Evolutionary conservation across 2,888 invertebrate genomes (phyloP).

Genomic region (Stenchaetothrips biformis): DNA sequence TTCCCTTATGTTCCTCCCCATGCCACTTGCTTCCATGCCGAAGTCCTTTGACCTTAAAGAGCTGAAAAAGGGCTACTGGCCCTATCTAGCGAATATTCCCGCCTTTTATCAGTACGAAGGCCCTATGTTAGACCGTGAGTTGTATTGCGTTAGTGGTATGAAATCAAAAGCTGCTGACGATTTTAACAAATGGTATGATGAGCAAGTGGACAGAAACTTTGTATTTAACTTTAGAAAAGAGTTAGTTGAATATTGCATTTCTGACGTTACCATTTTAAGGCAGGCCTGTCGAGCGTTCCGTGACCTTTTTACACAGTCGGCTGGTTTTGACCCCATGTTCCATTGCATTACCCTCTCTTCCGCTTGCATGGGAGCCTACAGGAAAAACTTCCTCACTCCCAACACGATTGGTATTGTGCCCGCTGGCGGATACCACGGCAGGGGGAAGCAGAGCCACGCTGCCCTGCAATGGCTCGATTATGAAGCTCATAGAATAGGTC

Average conservation of each 20-base stretch:
- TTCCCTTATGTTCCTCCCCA: conserved; percentile 41
- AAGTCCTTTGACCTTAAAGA: conserved; percentile 39
- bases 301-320: conserved; percentile 39
- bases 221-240: conserved; percentile 40
- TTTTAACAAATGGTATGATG: conserved; percentile 38
- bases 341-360: too few species aligned
- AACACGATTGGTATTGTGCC: conserved; percentile 41
- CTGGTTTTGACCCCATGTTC: too few species aligned
- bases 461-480: conserved; percentile 37
- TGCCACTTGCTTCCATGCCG: conserved; percentile 38
- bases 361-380: conserved; percentile 23
- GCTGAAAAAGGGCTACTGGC: conserved; percentile 39
- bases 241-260: conserved; percentile 37
- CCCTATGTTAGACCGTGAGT: conserved; percentile 34
- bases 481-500: conserved; percentile 31
- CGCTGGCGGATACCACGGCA: too few species aligned
- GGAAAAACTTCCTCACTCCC: conserved; percentile 38
- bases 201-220: conserved; percentile 31
- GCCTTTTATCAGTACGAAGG: conserved; percentile 39
- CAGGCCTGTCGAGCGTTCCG: conserved; percentile 39
- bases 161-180: conserved; percentile 28
- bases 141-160: conserved; percentile 38
- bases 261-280: conserved; percentile 39
- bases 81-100: conserved; percentile 38
- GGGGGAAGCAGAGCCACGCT: conserved; percentile 39